Base-by-base conservation (phyloP, 2,888 invertebrate species). In the Eilema caniola region DNA sequence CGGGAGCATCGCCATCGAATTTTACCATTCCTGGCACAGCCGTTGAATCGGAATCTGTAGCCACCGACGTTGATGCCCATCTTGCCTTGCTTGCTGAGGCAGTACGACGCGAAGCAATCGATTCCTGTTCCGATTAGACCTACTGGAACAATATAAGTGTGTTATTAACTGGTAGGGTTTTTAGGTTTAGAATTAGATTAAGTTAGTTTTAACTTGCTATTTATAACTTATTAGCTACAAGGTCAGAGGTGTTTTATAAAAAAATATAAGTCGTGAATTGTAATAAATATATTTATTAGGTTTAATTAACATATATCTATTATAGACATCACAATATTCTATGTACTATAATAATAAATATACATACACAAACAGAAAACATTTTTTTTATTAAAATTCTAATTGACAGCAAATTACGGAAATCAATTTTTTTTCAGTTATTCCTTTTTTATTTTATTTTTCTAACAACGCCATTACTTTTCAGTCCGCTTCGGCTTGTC, bases 1-100 rank as follows among this genome's bases (percentile, higher is more conserved):
- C 95, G 78, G 23, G 95, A 95, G 74, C 95, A 95, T 16, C 95
- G 77, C 95, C 95, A 95, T n/a, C 95, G 83, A 10, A 94, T 93
- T 82, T 94, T 95, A 0, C 95, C 95, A 68, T 93, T 94, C 57
- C 94, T 89, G 0, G 95, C 95, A 70, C 95, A 94, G 0, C 95
- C 95, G 77, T 95, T 95, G 83, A 94, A 95, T 41, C 95, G 78
- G 85, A 95, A 95, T 80, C 95, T 82, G 85, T 94, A 95, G 1
- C 95, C 95, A 0, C 93, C 94, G 1, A 95, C 93, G 74, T 92
- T 95, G 77, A 95, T 95, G 62, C 95, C 95, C 95, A 95, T 95
- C 85, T 95, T 95, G 24, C 95, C 95, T 76, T 95, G 95, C 81
- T 95, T 95, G 78, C 95, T 95, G 83, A 95, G 93, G 82, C 95